Base-by-base conservation (phyloP, 2,113 vertebrate genomes). In the Microtus montanus region DNA sequence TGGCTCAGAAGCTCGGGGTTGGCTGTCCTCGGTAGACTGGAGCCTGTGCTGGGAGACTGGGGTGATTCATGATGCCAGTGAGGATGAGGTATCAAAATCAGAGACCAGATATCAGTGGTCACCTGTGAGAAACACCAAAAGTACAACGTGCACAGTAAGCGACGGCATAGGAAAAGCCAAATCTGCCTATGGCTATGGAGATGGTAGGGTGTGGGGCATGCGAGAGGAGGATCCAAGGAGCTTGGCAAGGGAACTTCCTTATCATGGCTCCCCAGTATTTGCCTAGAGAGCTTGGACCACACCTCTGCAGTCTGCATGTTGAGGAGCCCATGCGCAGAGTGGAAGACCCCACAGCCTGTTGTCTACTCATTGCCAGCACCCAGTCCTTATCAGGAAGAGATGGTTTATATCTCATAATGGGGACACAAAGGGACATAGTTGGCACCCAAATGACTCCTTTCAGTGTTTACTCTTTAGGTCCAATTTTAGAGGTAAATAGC, bases 371-470 rank as follows among this genome's bases (percentile, higher is more conserved):
- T 41, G 44, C 54, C 73, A 79, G 47, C 26, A 49, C 38, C 64
- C 66, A 74, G 66, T 92, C 15, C 26, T 63, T 58, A 91, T 44
- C 66, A 64, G 73, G n/a, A 87, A 95, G 68, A 83, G 9, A 13
- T 1, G 47, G 9, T 14, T 66, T 28, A 35, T 83, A 19, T 64
- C 85, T 47, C 30, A 33, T 0, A 17, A 10, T 66, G 49, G 58
- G 58, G n/a, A 5, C 5, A 49, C 41, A 38, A 68, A 52, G 49
- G 38, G 64, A n/a, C 52, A 17, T 80, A 33, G 13, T 52, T 52
- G 74, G 49, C 35, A 74, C 3, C 28, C 19, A 71, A 61, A 74
- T 68, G 71, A 89, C 63, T 70, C 19, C n/a, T 6, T 38, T 64
- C 41, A 38, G 7, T 49, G 38, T 71, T 87, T 64, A 64, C 41